A percentile compares a stretch with the other conserved stretches of the same genome.
These are phyloP conservation scores for Drosophila cyrtoloma DNA, from an alignment of 2,888 invertebrate species.

Conservation along the genomic window DNA sequence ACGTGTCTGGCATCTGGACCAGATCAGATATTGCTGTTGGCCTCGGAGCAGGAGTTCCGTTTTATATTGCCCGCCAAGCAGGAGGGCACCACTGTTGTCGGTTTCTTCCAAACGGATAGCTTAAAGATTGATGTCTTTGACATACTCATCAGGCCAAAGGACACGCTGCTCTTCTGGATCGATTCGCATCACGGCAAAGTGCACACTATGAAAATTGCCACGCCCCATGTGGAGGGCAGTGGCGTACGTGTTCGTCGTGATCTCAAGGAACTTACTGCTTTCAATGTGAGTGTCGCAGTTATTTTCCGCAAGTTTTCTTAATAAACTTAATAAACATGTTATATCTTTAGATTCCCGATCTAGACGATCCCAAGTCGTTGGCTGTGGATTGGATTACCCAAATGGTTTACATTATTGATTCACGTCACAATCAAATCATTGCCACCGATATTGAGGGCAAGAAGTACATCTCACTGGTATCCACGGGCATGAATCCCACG, in stretches of 20 bases:
- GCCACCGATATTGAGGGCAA: constrained; percentile 84
- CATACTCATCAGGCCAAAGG: constrained; percentile 87
- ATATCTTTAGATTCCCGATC: constrained; percentile 85
- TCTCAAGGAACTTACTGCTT: constrained; percentile 83
- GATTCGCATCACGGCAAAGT: constrained; percentile 85
- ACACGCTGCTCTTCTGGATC: constrained; percentile 85
- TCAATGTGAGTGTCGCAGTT: constrained; percentile 75
- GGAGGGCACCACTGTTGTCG: constrained; percentile 86
- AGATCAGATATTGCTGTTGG: constrained; percentile 83
- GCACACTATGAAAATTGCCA: constrained; percentile 85
- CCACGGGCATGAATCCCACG: constrained; percentile 88
- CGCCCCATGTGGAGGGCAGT: constrained; percentile 77
- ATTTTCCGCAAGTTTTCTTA: background rate
- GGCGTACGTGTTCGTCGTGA: constrained; percentile 78
- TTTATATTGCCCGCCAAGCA: constrained; percentile 84
- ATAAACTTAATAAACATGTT: background rate
- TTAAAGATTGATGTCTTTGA: constrained; percentile 88
- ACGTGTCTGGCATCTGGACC: constrained; percentile 87
- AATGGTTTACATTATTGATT: constrained; percentile 90
- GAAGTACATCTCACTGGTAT: constrained; percentile 82
- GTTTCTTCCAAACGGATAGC: constrained; percentile 88
- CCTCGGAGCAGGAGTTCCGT: constrained; percentile 85
- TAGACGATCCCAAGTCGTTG: constrained; percentile 90
- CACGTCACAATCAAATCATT: constrained; percentile 84
- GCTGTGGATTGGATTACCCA: constrained; percentile 90